Percentiles rank a stretch among this genome's conserved stretches.
phyloP scores from a whole-genome alignment of 2,113 vertebrate species.

The Pterocles gutturalis region DNA sequence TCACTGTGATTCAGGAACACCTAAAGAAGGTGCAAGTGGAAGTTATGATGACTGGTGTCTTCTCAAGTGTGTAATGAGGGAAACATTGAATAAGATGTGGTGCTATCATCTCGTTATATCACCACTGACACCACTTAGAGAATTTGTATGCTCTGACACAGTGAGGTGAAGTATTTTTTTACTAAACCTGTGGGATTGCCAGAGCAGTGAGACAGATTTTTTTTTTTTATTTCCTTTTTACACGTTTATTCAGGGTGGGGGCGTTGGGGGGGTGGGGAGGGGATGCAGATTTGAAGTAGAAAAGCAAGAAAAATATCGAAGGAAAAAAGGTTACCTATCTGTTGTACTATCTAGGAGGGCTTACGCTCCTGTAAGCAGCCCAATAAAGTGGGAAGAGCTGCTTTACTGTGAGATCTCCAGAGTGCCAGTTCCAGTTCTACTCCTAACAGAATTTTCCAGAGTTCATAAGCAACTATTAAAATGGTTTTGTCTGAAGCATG shows the following conservation, averaged over 20 bases:
- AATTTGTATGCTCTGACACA: neutral
- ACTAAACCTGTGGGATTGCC: neutral
- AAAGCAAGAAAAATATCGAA: neutral
- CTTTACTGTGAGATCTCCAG: neutral
- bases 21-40: neutral
- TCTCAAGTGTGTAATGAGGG: neutral
- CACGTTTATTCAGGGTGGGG: neutral
- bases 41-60: neutral
- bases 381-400: neutral
- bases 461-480: neutral
- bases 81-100: neutral
- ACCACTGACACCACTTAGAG: neutral
- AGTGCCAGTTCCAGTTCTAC: neutral
- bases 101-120: neutral
- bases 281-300: neutral
- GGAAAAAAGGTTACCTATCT: neutral
- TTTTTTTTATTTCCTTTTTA: neutral
- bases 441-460: neutral
- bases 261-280: accelerated
- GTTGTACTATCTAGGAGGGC: neutral
- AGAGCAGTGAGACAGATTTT: neutral
- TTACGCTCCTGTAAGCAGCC: neutral
- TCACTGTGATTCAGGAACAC: neutral
- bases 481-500: neutral
- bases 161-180: neutral